phyloP scores from a whole-genome alignment of 2,113 vertebrate genomes.

The Pimephales promelas region DNA sequence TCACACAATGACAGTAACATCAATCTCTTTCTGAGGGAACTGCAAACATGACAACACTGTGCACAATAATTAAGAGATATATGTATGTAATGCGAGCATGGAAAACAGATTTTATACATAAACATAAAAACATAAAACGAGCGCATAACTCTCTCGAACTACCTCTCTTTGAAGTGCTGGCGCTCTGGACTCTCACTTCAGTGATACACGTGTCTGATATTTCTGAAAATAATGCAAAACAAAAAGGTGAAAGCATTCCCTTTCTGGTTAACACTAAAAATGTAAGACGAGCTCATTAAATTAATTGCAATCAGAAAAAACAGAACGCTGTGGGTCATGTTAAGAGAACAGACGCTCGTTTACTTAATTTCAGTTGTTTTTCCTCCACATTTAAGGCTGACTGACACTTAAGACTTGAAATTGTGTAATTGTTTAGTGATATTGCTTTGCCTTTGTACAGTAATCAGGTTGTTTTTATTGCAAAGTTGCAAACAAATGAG shows the following conservation, averaged over 20 bases:
- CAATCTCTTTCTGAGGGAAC: slow-evolving; percentile 16
- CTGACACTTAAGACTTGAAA: neutral
- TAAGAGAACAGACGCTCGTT: neutral
- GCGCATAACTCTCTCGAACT: neutral
- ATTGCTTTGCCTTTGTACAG: neutral
- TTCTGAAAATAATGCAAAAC: neutral
- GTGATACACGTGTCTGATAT: neutral
- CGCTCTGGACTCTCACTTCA: neutral
- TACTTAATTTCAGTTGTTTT: neutral
- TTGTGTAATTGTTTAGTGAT: neutral
- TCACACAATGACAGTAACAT: neutral
- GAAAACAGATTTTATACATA: neutral
- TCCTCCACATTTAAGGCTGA: neutral
- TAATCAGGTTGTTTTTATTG: neutral
- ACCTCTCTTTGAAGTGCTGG: neutral
- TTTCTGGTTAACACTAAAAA: slow-evolving; percentile 64
- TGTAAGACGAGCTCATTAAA: slow-evolving; percentile 49
- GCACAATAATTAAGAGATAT: slow-evolving; percentile 21
- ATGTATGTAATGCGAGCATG: slow-evolving; percentile 2
- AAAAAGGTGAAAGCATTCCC: slow-evolving; percentile 65
- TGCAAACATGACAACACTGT: slow-evolving; percentile 25
- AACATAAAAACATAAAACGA: neutral
- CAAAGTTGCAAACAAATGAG: neutral
- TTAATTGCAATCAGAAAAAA: slow-evolving; percentile 13
- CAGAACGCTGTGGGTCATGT: neutral